Evolutionary conservation across 2,797 vertebrate species (phyloP), one percentile per base, ranked within the genome.

Genomic region (Sitta carolinensis): DNA sequence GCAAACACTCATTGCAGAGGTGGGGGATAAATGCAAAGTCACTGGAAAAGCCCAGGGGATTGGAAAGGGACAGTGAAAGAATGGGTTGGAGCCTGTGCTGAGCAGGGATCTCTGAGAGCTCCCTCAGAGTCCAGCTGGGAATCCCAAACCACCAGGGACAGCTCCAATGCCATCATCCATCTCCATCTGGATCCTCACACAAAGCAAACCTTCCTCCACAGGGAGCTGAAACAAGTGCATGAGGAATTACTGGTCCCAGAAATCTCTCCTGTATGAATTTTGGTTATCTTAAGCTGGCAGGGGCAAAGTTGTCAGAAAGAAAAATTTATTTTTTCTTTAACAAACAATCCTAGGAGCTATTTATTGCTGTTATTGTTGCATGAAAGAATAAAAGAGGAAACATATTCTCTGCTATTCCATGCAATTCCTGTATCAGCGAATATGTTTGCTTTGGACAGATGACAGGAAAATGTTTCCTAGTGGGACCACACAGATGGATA

Each of bases 311-410:
- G 70, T 30, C 67, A 79, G 70, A 34, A 40, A 36, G 54, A 73
- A 84, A 76, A 59, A 84, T 1, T 3, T 29, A 23, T 64, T 55
- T 40, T 34, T 84, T 48, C 62, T 84, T 67, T 7, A 69, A 34
- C 34, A 47, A 42, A 86, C 63, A 40, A 29, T 10, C 32, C 57
- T 5, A 42, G 23, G 70, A 76, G 59, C 45, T 93, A 43, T 63
- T 95, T 40, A 36, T 0, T 4, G 20, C 21, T 11, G 17, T 27
- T 74, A 59, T 61, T 82, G 52, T 50, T 92, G 34, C 64, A 48
- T 18, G 3, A 30, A 67, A 92, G 68, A 90, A 82, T 76, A 80
- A 76, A 68, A 82, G 74, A 79, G 57, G 90, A 90, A 94, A 59
- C 40, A 36, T 32, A 45, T 57, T 36, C 63, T 43, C n/a, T 0